A percentile compares a stretch with the other conserved stretches of the same genome.
These are phyloP conservation scores for Phrynocephalus versicolor DNA, from an alignment of 2,113 vertebrate species.

Conservation along the genomic window DNA sequence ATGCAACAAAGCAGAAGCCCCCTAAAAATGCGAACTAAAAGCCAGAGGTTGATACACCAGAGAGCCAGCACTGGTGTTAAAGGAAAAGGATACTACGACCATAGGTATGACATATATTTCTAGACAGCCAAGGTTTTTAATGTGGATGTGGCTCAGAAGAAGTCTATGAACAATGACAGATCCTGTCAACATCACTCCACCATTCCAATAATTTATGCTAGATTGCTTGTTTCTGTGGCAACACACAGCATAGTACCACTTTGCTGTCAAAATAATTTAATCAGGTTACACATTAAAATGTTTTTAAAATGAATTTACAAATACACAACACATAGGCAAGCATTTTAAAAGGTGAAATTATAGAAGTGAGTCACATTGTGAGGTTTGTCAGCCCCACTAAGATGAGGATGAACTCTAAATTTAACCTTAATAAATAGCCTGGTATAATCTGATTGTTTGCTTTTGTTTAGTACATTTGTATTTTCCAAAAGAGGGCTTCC, in stretches of 20 bases:
- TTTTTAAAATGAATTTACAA: conserved; percentile 44
- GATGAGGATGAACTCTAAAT: not conserved
- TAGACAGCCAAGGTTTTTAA: conserved; percentile 29
- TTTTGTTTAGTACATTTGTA: not conserved
- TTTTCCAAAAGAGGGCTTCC: not conserved
- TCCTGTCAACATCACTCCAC: conserved; percentile 41
- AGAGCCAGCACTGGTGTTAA: not conserved
- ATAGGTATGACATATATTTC: not conserved
- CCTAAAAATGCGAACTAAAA: not conserved
- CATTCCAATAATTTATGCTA: conserved; percentile 50
- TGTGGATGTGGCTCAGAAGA: conserved; percentile 35
- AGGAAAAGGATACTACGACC: not conserved
- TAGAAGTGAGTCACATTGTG: not conserved
- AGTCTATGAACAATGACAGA: conserved; percentile 16
- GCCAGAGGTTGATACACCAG: not conserved
- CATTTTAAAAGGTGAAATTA: not conserved
- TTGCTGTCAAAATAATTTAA: conserved; percentile 57
- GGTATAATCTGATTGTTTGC: too few relatives aligned
- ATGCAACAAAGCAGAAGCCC: not conserved
- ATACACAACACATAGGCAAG: conserved; percentile 45
- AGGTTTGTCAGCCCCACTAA: not conserved
- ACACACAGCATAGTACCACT: conserved; percentile 46
- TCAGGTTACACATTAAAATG: conserved; percentile 44
- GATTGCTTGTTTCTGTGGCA: conserved; percentile 56
- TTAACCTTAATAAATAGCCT: not conserved